Conservation (phyloP, 2,888 invertebrate species). For the Rutpela maculata region DNA sequence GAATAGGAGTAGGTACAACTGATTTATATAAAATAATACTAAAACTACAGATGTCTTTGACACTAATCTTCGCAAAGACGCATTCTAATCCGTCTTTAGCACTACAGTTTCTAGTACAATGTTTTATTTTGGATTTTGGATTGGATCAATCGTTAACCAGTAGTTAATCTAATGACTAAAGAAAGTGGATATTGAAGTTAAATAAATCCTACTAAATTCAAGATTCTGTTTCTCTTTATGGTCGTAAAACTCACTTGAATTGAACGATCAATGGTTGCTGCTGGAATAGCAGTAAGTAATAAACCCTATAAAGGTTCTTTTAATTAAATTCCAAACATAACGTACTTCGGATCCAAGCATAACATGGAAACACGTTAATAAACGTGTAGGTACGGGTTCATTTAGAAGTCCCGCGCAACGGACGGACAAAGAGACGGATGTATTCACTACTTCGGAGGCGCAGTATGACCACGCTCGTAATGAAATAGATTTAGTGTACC, state of each 20-base stretch:
- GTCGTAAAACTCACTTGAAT: neutral
- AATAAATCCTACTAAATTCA: too few relatives aligned
- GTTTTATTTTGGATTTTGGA: too few relatives aligned
- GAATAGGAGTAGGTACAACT: too few relatives aligned
- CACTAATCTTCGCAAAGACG: too few relatives aligned
- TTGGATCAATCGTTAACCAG: too few relatives aligned
- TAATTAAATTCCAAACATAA: neutral
- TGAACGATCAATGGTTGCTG: neutral
- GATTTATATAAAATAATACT: too few relatives aligned
- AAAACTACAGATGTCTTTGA: too few relatives aligned
- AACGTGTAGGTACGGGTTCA: neutral
- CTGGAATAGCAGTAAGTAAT: neutral
- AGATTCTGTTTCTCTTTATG: too few relatives aligned
- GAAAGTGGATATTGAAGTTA: too few relatives aligned
- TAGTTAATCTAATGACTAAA: too few relatives aligned
- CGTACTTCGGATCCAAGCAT: neutral
- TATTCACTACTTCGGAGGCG: slow-evolving; percentile 20
- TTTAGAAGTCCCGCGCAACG: neutral
- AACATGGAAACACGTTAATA: neutral
- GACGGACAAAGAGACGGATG: slow-evolving; percentile 10
- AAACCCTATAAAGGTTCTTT: neutral
- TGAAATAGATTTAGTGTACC: slow-evolving; percentile 24
- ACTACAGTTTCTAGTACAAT: too few relatives aligned
- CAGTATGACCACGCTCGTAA: neutral
- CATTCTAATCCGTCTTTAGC: too few relatives aligned